These are phyloP conservation scores for Labeo calbasu DNA, from an alignment of 2,797 vertebrate species.

Conservation along the genomic window DNA sequence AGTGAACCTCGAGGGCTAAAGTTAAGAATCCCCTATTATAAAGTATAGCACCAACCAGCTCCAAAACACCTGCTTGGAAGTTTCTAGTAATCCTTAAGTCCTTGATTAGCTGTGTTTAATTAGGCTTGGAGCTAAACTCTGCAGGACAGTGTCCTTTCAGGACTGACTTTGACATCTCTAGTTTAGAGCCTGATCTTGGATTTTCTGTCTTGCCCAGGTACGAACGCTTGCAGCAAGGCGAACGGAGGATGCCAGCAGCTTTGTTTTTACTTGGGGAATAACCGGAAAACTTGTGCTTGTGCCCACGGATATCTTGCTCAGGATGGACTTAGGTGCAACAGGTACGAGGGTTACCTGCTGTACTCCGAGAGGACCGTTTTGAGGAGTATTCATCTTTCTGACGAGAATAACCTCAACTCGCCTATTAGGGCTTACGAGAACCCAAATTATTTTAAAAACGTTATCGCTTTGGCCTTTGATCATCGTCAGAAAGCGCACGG, in stretches of 20 bases:
- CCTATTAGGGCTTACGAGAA: conserved; percentile 83
- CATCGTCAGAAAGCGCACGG: conserved; percentile 77
- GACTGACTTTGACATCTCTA: neutral
- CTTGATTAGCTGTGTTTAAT: neutral
- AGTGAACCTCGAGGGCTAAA: too few species aligned
- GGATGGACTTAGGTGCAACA: conserved; percentile 79
- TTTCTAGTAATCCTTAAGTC: neutral
- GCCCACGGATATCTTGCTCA: conserved; percentile 83
- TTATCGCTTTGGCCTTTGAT: conserved; percentile 85
- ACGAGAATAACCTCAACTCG: conserved; percentile 82
- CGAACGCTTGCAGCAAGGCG: conserved; percentile 80
- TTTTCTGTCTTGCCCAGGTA: conserved; percentile 70
- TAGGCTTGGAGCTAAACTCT: neutral
- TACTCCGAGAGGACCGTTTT: conserved; percentile 85
- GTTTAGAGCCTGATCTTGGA: conserved; percentile 23
- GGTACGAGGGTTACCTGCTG: conserved; percentile 83
- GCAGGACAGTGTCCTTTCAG: neutral
- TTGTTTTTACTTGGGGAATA: conserved; percentile 81
- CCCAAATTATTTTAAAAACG: conserved; percentile 83
- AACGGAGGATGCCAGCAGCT: conserved; percentile 87
- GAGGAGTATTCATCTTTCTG: conserved; percentile 84
- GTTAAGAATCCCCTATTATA: too few species aligned
- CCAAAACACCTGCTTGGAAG: neutral
- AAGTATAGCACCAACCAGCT: neutral
- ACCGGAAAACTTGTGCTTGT: conserved; percentile 78